A percentile compares a stretch with the other conserved stretches of the same genome.
Evolutionary conservation across 2,888 invertebrate genomes (phyloP).

Genomic region (Chrysomela aeneicollis): DNA sequence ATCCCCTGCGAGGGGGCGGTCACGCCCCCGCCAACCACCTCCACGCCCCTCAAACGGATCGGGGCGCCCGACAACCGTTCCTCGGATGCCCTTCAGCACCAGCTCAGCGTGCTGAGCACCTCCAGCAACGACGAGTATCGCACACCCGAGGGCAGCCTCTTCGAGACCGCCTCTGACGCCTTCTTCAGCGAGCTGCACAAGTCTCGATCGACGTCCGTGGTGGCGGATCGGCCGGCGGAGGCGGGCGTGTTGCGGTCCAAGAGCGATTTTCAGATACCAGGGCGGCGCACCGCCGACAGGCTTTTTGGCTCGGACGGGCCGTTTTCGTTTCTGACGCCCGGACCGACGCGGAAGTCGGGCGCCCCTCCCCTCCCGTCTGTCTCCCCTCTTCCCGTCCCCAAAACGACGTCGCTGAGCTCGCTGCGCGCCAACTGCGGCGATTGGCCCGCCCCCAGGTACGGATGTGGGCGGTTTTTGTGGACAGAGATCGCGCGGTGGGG

Average conservation of each 20-base stretch:
- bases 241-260: slow-evolving; percentile 56
- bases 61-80: slow-evolving; percentile 36
- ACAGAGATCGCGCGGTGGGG: background rate
- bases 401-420: slow-evolving; percentile 55
- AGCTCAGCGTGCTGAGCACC: slow-evolving; percentile 50
- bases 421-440: slow-evolving; percentile 39
- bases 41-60: slow-evolving; percentile 38
- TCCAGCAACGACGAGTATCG: slow-evolving; percentile 54
- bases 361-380: slow-evolving; percentile 41
- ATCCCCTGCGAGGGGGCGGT: slow-evolving; percentile 28
- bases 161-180: slow-evolving; percentile 48
- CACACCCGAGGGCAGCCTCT: slow-evolving; percentile 51
- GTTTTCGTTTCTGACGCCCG: slow-evolving; percentile 68
- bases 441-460: slow-evolving; percentile 2
- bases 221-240: slow-evolving; percentile 44
- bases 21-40: slow-evolving; percentile 29
- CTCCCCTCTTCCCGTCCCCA: slow-evolving; percentile 48
- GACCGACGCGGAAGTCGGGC: slow-evolving; percentile 53
- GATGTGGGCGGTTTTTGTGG: background rate
- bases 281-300: slow-evolving; percentile 48
- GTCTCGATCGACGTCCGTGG: slow-evolving; percentile 51
- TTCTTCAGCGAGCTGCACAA: slow-evolving; percentile 55
- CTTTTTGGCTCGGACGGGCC: slow-evolving; percentile 58
- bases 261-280: slow-evolving; percentile 59
- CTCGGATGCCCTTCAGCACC: slow-evolving; percentile 47